Evolutionary conservation across 1,140 invertebrate species (phyloP), one percentile per base, ranked within the genome.

Genomic region (Pogonomyrmex barbatus): DNA sequence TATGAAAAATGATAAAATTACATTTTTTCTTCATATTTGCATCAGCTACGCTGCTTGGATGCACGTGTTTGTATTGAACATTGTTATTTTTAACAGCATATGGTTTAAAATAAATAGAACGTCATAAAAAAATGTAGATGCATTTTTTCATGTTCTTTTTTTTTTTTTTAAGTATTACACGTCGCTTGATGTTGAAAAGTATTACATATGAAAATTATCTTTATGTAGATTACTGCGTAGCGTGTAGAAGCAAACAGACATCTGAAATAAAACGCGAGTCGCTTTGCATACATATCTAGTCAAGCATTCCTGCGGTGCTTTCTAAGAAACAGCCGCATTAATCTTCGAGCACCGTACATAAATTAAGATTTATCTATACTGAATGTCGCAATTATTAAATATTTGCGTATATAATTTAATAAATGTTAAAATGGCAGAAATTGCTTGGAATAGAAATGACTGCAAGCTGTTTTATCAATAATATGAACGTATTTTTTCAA

Each of bases 131-230:
- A 68, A 73, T 36, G 70, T 75, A 62, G 9, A 36, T 36, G 12
- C 24, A 14, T 9, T 17, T 58, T 1, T 56, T 62, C 17, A 4
- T 17, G 1, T 83, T 47, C 24, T 33, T n/a, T 75, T 73, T 62
- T 6, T 14, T 45, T 39, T 24, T 60, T 12, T 75, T 12, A 58
- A 24, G 17, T 73, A 62, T 71, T 71, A 60, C 39, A 39, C 42
- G 36, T 42, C 36, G 30, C 4, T 33, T 36, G 12, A 82, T 45
- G 54, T 50, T 60, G 10, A 82, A 71, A 82, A 82, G 42, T 82
- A 45, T 82, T 82, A 60, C 67, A 47, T 60, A 60, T 82, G 71
- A 73, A 45, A 82, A 82, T 82, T 82, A 82, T 82, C 79, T 82
- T 73, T 73, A 73, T 82, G 79, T 73, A 82, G 79, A 82, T 82